Conservation (phyloP, 2,888 invertebrate species). For the Rapana venosa region DNA sequence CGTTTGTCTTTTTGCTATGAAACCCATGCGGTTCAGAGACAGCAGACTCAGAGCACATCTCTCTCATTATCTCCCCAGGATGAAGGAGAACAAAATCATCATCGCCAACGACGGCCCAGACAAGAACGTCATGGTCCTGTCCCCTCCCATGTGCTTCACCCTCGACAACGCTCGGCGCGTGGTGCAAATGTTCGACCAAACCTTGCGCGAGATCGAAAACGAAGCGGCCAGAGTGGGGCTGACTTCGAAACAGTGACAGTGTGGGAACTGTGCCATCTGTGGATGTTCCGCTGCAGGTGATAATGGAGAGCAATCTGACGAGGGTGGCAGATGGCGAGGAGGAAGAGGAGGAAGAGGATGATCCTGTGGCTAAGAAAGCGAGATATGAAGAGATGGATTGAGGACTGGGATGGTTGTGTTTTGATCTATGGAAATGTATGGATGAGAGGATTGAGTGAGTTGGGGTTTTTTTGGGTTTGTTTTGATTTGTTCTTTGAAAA, state of each 20-base stretch:
- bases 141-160: constrained; percentile 73
- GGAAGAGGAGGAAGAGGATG: constrained; percentile 53
- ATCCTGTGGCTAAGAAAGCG: constrained; percentile 57
- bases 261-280: not conserved
- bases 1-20: too few relatives aligned
- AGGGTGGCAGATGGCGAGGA: constrained; percentile 46
- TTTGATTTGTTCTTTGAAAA: too few relatives aligned
- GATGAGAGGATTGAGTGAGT: too few relatives aligned
- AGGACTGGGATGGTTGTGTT: not conserved
- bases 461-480: too few relatives aligned
- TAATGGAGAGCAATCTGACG: constrained; percentile 41
- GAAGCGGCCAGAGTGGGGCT: constrained; percentile 52
- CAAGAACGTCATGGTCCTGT: constrained; percentile 68
- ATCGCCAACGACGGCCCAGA: constrained; percentile 69
- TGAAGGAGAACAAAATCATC: constrained; percentile 71
- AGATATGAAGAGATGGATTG: constrained; percentile 63
- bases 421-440: too few relatives aligned
- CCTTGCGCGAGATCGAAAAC: constrained; percentile 58
- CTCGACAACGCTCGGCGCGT: constrained; percentile 70
- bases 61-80: constrained; percentile 48
- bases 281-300: constrained; percentile 46
- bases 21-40: too few relatives aligned
- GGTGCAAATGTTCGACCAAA: constrained; percentile 64
- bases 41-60: too few relatives aligned
- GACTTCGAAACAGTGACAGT: constrained; percentile 18